These are phyloP conservation scores for Lasioglossum figueresi DNA, from an alignment of 2,888 invertebrate genomes.

Conservation along the genomic window DNA sequence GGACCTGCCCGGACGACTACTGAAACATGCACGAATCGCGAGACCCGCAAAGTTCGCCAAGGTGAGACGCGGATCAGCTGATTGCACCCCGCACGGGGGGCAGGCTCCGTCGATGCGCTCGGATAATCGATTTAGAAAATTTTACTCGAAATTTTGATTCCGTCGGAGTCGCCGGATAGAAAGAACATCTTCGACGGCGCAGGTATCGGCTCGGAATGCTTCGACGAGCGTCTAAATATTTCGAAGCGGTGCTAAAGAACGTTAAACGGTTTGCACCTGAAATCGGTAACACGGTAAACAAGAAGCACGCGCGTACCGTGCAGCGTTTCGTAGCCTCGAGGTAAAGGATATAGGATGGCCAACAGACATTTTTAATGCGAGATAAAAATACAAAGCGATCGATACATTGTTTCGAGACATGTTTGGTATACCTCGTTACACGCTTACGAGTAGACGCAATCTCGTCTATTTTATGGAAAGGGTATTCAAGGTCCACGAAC, in stretches of 20 bases:
- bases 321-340: background rate
- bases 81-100: background rate
- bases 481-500: background rate
- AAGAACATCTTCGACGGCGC: background rate
- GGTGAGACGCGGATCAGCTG: slow-evolving; percentile 12
- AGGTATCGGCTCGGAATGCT: background rate
- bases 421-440: background rate
- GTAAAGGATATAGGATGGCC: background rate
- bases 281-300: background rate
- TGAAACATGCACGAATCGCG: slow-evolving; percentile 1
- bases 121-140: background rate
- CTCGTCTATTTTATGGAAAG: background rate
- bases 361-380: background rate
- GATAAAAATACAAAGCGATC: background rate
- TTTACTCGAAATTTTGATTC: background rate
- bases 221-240: background rate
- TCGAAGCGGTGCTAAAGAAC: background rate
- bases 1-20: background rate
- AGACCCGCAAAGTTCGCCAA: slow-evolving; percentile 6
- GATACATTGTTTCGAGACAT: too few species aligned
- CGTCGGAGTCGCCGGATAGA: too few species aligned
- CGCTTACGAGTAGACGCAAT: background rate
- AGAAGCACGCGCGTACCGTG: background rate
- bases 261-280: background rate
- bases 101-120: background rate